Evolutionary conservation across 2,888 invertebrate species (phyloP).

Genomic region (Microdon myrmicae): DNA sequence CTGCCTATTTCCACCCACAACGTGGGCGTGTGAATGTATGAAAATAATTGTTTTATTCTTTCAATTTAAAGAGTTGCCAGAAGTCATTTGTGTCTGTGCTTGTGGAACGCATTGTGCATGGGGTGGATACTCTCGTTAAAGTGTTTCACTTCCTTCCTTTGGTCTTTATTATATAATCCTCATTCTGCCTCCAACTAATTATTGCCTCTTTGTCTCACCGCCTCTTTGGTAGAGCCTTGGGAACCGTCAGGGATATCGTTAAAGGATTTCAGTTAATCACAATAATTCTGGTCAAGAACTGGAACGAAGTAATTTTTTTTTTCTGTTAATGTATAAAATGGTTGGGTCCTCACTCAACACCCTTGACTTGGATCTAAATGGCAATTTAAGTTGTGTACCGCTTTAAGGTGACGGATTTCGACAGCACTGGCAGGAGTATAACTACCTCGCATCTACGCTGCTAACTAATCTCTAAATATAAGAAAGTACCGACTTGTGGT

Average conservation of each 20-base stretch:
- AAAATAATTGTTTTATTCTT: conserved; percentile 44
- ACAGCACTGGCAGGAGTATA: too few relatives aligned
- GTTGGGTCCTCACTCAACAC: too few relatives aligned
- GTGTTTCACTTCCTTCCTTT: conserved; percentile 2
- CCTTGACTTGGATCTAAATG: too few relatives aligned
- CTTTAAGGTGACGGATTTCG: too few relatives aligned
- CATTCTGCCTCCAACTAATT: conserved; percentile 10
- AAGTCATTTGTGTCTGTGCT: conserved; percentile 19
- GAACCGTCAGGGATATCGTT: conserved; percentile 12
- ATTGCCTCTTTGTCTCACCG: conserved; percentile 12
- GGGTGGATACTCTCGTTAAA: too few relatives aligned
- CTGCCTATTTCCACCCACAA: conserved; percentile 19
- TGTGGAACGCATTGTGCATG: conserved; percentile 7
- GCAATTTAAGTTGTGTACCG: too few relatives aligned
- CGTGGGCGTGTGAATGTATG: conserved; percentile 20
- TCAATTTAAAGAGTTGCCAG: conserved; percentile 40
- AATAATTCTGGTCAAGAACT: conserved; percentile 15
- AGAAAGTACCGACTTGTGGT: too few relatives aligned
- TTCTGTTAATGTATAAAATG: too few relatives aligned
- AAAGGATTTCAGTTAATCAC: conserved; percentile 37
- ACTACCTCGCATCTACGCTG: too few relatives aligned
- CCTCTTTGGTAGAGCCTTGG: too few relatives aligned
- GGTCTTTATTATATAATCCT: neutral
- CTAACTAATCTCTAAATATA: too few relatives aligned
- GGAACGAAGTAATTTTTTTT: neutral